phyloP scores from a whole-genome alignment of 2,888 invertebrate species.

The Phaedon cochleariae region DNA sequence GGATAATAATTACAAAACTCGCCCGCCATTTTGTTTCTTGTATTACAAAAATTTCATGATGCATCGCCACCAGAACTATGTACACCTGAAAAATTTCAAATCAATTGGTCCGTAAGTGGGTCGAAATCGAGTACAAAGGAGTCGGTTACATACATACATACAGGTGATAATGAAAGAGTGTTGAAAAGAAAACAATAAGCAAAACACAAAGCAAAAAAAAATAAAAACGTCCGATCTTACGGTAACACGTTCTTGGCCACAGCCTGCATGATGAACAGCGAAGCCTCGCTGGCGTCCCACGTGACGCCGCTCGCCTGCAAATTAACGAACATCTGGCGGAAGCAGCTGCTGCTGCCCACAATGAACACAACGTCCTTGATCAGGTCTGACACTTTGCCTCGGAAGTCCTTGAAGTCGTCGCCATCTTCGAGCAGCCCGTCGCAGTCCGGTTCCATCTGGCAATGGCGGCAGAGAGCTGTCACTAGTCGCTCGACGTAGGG shows the following conservation, averaged over 20 bases:
- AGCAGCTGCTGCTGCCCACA: constrained; percentile 90
- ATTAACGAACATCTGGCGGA: constrained; percentile 87
- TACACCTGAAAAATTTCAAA: too few species aligned
- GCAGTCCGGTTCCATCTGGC: constrained; percentile 95
- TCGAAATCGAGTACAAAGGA: too few species aligned
- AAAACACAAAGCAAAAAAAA: too few species aligned
- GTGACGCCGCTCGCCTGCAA: constrained; percentile 76
- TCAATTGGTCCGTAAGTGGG: too few species aligned
- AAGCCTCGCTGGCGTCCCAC: constrained; percentile 95
- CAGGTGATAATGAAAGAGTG: too few species aligned
- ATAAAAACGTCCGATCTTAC: too few species aligned
- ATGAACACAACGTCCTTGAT: constrained; percentile 97
- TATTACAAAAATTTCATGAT: too few species aligned
- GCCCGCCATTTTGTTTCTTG: too few species aligned
- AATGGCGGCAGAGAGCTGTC: constrained; percentile 86
- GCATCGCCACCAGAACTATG: too few species aligned
- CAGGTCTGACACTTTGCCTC: constrained; percentile 83
- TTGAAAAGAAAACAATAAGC: too few species aligned
- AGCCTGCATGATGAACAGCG: constrained; percentile 93
- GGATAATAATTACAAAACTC: too few species aligned
- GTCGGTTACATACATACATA: too few species aligned
- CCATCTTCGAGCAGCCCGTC: constrained; percentile 85
- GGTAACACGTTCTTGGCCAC: constrained; percentile 94
- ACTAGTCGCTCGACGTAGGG: constrained; percentile 93
- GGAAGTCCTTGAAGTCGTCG: constrained; percentile 85